phyloP scores from a whole-genome alignment of 2,888 invertebrate species.

The Ectemnius continuus region DNA sequence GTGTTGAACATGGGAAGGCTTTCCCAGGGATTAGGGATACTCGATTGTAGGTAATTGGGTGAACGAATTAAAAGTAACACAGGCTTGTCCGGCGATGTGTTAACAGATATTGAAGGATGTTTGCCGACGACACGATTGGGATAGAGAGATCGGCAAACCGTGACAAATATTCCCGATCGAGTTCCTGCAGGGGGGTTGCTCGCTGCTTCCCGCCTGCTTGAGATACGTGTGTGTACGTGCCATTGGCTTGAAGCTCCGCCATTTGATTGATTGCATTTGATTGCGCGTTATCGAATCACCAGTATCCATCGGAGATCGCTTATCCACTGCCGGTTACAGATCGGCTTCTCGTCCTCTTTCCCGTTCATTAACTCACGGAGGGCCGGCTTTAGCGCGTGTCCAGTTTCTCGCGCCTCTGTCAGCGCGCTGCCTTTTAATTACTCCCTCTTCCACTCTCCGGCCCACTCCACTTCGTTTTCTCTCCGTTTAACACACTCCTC shows the following conservation, averaged over 20 bases:
- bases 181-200: no score
- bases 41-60: no score
- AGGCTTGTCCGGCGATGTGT: no score
- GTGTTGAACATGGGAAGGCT: no score
- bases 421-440: no score
- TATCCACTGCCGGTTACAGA: slow-evolving; percentile 21
- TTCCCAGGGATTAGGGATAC: no score
- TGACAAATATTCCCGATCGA: slow-evolving; percentile 13
- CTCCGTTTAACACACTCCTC: background rate
- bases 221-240: slow-evolving; percentile 27
- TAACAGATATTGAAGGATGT: no score
- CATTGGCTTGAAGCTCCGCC: slow-evolving; percentile 38
- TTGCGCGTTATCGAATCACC: slow-evolving; percentile 42
- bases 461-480: background rate
- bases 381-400: no score
- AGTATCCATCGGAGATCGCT: slow-evolving; percentile 48
- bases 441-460: background rate
- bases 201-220: no score
- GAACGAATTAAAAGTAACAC: no score
- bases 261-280: slow-evolving; percentile 51
- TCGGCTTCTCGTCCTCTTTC: background rate
- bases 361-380: background rate
- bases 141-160: slow-evolving; percentile 14
- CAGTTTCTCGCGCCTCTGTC: no score
- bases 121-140: background rate